Evolutionary conservation across 1,140 invertebrate species (phyloP).

Genomic region (Drosophila albomicans): DNA sequence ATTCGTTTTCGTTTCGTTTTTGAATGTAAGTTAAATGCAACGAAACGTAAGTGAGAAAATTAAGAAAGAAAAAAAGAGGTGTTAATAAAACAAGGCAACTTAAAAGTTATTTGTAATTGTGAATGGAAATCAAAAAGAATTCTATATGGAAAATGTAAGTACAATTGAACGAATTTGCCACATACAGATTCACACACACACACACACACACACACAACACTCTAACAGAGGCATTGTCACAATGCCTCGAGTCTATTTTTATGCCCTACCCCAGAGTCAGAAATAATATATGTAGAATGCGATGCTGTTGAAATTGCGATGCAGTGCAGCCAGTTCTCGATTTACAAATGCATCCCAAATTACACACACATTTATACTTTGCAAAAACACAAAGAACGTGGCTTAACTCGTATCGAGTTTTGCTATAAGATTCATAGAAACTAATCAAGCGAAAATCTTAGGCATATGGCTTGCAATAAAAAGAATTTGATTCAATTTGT

Average conservation of each 20-base stretch:
- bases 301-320: conserved; percentile 40
- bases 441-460: neutral
- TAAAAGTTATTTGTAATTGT: conserved; percentile 43
- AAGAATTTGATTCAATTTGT: conserved; percentile 2
- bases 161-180: conserved; percentile 19
- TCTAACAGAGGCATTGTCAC: conserved; percentile 13
- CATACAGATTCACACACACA: conserved; percentile 11
- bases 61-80: conserved; percentile 47
- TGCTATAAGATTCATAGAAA: neutral
- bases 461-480: too few species aligned
- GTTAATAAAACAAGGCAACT: conserved; percentile 70
- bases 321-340: conserved; percentile 47
- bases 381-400: neutral
- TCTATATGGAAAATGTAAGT: conserved; percentile 33
- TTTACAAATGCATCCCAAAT: conserved; percentile 11
- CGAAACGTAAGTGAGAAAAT: conserved; percentile 69
- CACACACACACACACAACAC: conserved; percentile 20
- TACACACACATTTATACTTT: neutral
- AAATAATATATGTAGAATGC: conserved; percentile 10
- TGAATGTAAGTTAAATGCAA: conserved; percentile 71
- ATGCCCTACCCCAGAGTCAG: conserved; percentile 62
- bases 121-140: conserved; percentile 37
- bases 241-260: conserved; percentile 52
- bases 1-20: conserved; percentile 23
- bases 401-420: neutral